Conservation (phyloP, 2,797 vertebrate genomes). For the Halcyon smyrnensis region DNA sequence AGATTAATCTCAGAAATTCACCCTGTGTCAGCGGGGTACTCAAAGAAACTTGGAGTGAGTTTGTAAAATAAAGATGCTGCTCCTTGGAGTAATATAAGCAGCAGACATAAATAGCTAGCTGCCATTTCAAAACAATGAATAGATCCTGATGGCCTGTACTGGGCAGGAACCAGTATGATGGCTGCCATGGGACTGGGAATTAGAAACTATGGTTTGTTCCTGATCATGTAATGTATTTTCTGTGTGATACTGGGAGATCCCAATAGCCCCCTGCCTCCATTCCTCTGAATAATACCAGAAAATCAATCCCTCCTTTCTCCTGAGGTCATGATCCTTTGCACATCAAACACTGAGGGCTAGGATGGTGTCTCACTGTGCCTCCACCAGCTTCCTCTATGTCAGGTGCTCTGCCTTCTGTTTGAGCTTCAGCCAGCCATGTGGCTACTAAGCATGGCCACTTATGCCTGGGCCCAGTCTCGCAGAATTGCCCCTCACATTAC, state of each 20-base stretch:
- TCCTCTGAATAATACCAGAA: neutral
- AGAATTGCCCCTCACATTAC: neutral
- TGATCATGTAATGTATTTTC: neutral
- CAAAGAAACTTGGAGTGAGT: conserved; percentile 19
- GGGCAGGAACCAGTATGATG: neutral
- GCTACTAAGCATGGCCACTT: neutral
- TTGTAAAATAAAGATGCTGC: conserved; percentile 4
- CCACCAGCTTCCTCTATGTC: neutral
- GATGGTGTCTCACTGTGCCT: neutral
- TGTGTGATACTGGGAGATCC: neutral
- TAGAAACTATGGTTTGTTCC: neutral
- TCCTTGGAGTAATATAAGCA: neutral
- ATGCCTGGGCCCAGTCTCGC: neutral
- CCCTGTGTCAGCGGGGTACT: neutral
- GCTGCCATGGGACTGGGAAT: neutral
- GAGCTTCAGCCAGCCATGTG: neutral
- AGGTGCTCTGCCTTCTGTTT: neutral
- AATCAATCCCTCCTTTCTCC: neutral
- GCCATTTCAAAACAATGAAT: conserved; percentile 4
- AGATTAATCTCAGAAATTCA: conserved; percentile 37
- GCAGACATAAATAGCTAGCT: conserved; percentile 1
- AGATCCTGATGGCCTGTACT: neutral
- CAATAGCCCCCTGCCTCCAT: neutral
- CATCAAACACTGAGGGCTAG: neutral
- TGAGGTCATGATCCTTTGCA: neutral